Evolutionary conservation across 2,797 vertebrate genomes (phyloP).

Genomic region (Spea hammondii): DNA sequence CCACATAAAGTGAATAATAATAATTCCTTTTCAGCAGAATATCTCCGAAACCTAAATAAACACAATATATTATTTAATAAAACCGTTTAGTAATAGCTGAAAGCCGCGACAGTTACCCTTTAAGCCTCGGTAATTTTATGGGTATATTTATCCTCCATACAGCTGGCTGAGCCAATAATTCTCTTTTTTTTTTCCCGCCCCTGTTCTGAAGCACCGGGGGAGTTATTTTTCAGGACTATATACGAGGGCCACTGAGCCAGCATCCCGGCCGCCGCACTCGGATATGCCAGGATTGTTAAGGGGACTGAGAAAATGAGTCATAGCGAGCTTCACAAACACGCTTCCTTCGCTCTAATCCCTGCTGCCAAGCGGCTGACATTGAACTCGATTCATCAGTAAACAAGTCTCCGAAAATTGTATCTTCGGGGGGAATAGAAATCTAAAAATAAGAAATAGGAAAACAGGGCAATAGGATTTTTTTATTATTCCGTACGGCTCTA

Average conservation of each 20-base stretch:
- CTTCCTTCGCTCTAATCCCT: conserved; percentile 67
- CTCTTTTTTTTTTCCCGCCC: background rate
- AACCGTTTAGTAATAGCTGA: no score
- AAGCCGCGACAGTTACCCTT: no score
- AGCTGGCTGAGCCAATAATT: background rate
- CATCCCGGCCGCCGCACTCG: conserved; percentile 8
- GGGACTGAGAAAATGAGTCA: conserved; percentile 68
- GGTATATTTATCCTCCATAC: no score
- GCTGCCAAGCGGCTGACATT: conserved; percentile 68
- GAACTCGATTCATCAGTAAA: conserved; percentile 68
- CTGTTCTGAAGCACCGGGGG: background rate
- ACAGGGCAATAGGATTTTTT: background rate
- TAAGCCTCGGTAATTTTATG: no score
- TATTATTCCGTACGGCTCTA: background rate
- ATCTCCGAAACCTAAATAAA: no score
- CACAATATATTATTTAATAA: no score
- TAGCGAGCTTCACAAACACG: conserved; percentile 61
- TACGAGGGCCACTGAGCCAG: background rate
- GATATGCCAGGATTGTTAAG: conserved; percentile 6
- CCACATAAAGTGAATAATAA: no score
- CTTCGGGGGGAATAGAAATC: conserved; percentile 55
- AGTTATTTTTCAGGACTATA: conserved; percentile 3
- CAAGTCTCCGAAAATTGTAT: conserved; percentile 62
- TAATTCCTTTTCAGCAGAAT: no score
- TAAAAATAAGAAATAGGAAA: conserved; percentile 30